A percentile compares a stretch with the other conserved stretches of the same genome.
These are phyloP conservation scores for Sterrhoptilus dennistouni DNA, from an alignment of 2,113 vertebrate species.

Conservation along the genomic window DNA sequence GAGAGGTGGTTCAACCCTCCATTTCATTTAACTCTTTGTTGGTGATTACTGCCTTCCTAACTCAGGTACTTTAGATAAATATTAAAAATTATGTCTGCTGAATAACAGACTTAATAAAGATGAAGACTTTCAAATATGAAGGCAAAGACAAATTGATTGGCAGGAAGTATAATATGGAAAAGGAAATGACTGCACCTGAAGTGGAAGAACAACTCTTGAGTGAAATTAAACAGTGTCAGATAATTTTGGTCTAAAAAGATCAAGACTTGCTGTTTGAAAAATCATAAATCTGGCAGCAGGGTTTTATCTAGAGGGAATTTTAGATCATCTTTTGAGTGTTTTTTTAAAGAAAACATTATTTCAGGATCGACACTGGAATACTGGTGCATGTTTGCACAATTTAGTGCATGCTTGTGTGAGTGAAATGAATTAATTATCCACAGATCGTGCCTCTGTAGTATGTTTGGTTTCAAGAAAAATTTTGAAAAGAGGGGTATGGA, in stretches of 20 bases:
- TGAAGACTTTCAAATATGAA: not conserved
- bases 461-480: not conserved
- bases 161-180: not conserved
- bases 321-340: not conserved
- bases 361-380: not conserved
- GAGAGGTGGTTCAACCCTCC: not conserved
- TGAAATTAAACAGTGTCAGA: not conserved
- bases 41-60: not conserved
- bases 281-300: not conserved
- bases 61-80: not conserved
- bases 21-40: not conserved
- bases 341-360: not conserved
- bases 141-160: not conserved
- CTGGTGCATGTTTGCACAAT: too few species aligned
- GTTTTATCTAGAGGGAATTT: not conserved
- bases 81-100: not conserved
- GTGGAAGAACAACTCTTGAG: not conserved
- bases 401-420: not conserved
- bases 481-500: not conserved
- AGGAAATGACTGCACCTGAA: not conserved
- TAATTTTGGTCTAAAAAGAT: not conserved
- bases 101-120: not conserved
- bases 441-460: not conserved
- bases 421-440: not conserved
- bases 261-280: not conserved